These are phyloP conservation scores for Anagrus nilaparvatae DNA, from an alignment of 1,140 invertebrate species.

Conservation along the genomic window DNA sequence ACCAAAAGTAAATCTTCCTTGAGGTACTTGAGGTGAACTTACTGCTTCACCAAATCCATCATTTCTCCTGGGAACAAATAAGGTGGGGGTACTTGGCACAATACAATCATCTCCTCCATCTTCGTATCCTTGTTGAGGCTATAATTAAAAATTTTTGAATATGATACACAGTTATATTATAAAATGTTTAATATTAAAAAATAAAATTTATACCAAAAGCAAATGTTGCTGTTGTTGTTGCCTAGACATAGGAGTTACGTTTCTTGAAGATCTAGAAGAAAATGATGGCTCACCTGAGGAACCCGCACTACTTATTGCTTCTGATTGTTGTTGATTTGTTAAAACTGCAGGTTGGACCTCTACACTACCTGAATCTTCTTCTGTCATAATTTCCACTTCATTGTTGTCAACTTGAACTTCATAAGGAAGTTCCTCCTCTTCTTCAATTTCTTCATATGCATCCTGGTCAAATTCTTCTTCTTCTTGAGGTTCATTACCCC, in stretches of 20 bases:
- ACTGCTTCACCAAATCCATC: constrained; percentile 89
- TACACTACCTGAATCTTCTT: constrained; percentile 45
- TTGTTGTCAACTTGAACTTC: constrained; percentile 47
- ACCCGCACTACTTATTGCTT: constrained; percentile 48
- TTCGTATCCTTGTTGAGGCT: constrained; percentile 44
- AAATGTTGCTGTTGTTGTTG: constrained; percentile 39
- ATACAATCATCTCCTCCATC: constrained; percentile 79
- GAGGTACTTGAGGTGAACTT: constrained; percentile 72
- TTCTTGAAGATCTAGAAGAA: constrained; percentile 33
- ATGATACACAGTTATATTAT: background rate
- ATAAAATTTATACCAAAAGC: constrained; percentile 29
- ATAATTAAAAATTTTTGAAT: constrained; percentile 12
- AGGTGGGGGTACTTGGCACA: constrained; percentile 80
- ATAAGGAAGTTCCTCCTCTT: constrained; percentile 43
- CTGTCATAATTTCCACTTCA: constrained; percentile 53
- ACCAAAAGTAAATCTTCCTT: constrained; percentile 64
- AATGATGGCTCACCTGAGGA: constrained; percentile 42
- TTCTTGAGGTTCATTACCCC: constrained; percentile 42
- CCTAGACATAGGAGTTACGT: constrained; percentile 35
- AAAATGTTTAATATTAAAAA: constrained; percentile 2
- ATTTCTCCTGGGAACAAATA: constrained; percentile 69
- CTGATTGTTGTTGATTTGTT: constrained; percentile 39
- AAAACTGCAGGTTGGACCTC: constrained; percentile 39
- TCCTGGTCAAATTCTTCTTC: constrained; percentile 49
- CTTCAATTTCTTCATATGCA: constrained; percentile 46